Base-by-base conservation (phyloP, 2,888 invertebrate species). In the Byasa hedistus region DNA sequence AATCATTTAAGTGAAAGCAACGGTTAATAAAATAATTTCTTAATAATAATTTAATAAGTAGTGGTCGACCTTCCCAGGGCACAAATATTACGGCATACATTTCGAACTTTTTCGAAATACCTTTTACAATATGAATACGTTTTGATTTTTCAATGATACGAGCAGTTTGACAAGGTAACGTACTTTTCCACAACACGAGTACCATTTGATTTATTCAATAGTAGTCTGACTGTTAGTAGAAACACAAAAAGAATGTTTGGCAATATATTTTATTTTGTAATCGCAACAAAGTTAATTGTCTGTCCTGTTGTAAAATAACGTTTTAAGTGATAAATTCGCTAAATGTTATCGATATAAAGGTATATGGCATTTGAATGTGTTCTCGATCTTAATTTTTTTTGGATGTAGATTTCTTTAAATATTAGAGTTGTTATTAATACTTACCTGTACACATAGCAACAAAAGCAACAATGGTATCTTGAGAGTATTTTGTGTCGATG, bases 1-100 rank as follows among this genome's bases (percentile, higher is more conserved):
- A 48, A 19, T 48, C 19, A n/a, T n/a, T 48, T n/a, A 48, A 48
- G 12, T 48, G 19, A 48, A 48, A 48, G 48, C 19, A 4, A n/a
- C n/a, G 19, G 19, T n/a, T n/a, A n/a, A 48, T n/a, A 48, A 39
- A 52, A 57, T 32, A 36, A 63, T 44, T 57, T 44, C 44, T 57
- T 21, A 27, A 17, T 57, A 51, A 61, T 5, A 24, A 57, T n/a
- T n/a, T n/a, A n/a, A 21, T 21, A 27, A 66, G 55, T 59, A 48
- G 66, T 59, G 44, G 66, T 58, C 59, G 62, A 54, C 66, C 66
- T 66, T 62, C 61, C 22, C 52, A 54, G 54, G 58, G 54, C 21
- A 51, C 44, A 60, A 54, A 24, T 62, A 54, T 58, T 48, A 54
- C 19, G 54, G 32, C 22, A 57, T 58, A 39, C 22, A 19, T 55